Percentiles rank a stretch among this genome's conserved stretches.
phyloP scores from a whole-genome alignment of 2,888 invertebrate genomes.

The Teleiodes luculella region DNA sequence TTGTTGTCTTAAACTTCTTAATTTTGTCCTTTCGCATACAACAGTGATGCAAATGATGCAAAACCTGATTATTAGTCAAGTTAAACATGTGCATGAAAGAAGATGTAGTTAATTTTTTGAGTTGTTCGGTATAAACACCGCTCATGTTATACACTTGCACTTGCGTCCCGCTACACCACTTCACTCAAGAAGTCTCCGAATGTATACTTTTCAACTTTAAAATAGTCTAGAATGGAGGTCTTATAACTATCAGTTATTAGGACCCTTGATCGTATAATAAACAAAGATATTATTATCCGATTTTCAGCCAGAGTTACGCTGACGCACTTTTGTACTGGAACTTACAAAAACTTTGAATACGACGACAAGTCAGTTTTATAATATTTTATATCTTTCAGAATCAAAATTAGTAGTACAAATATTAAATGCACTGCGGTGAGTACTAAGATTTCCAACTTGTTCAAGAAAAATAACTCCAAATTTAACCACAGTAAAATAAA shows the following conservation, averaged over 20 bases:
- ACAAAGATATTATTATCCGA: constrained; percentile 23
- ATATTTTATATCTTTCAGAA: no score
- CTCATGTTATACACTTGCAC: constrained; percentile 51
- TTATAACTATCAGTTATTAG: constrained; percentile 45
- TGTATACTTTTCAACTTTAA: background rate
- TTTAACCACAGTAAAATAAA: background rate
- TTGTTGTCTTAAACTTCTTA: constrained; percentile 60
- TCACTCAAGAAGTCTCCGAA: background rate
- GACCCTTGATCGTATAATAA: constrained; percentile 39
- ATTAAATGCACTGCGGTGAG: background rate
- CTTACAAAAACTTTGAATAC: background rate
- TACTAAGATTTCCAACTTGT: background rate
- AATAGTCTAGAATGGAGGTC: constrained; percentile 39
- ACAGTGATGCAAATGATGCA: constrained; percentile 47
- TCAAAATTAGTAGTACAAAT: no score
- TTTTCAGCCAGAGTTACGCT: constrained; percentile 14
- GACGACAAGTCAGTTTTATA: no score
- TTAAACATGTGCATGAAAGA: constrained; percentile 38
- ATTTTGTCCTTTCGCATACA: constrained; percentile 58
- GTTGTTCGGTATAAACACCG: constrained; percentile 47
- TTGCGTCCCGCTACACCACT: constrained; percentile 11
- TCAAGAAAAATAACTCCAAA: background rate
- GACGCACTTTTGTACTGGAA: background rate
- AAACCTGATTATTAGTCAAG: constrained; percentile 40
- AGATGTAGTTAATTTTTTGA: constrained; percentile 42